Evolutionary conservation across 2,888 invertebrate genomes (phyloP).

Genomic region (Parthenolecanium corni): DNA sequence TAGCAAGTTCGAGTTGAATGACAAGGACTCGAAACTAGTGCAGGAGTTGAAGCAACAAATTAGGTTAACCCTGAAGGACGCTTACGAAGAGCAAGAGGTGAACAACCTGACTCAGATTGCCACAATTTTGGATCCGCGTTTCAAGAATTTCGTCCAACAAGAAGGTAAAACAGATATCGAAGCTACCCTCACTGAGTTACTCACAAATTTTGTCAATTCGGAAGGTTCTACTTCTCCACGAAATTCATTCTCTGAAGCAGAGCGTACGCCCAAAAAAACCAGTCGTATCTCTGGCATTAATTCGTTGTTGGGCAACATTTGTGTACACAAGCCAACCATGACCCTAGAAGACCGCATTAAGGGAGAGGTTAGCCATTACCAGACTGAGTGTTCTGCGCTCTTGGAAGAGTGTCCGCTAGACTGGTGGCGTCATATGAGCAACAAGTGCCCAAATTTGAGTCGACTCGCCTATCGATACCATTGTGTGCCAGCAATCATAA

Average conservation of each 20-base stretch:
- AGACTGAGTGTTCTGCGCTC: constrained; percentile 40
- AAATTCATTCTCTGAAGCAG: background rate
- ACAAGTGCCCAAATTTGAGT: constrained; percentile 41
- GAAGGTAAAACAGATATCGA: constrained; percentile 4
- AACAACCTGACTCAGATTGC: constrained; percentile 41
- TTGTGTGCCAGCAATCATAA: constrained; percentile 40
- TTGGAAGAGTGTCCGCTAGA: constrained; percentile 42
- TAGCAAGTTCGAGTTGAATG: constrained; percentile 40
- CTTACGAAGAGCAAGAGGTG: constrained; percentile 39
- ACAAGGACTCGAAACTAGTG: constrained; percentile 38
- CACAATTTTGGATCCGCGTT: constrained; percentile 43
- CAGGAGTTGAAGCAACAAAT: constrained; percentile 39
- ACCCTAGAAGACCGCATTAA: constrained; percentile 41
- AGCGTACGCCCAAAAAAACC: background rate
- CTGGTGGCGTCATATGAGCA: constrained; percentile 41
- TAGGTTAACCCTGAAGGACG: constrained; percentile 37
- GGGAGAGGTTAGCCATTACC: constrained; percentile 42
- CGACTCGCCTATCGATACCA: constrained; percentile 40
- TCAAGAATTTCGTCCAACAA: constrained; percentile 39
- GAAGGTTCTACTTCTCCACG: constrained; percentile 33
- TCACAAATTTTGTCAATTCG: constrained; percentile 39
- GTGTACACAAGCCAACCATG: constrained; percentile 38
- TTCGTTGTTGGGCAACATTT: constrained; percentile 11
- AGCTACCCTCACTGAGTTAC: constrained; percentile 35
- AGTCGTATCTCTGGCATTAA: constrained; percentile 16